Base-by-base conservation (phyloP, 2,797 vertebrate species). In the Muscicapa striata region DNA sequence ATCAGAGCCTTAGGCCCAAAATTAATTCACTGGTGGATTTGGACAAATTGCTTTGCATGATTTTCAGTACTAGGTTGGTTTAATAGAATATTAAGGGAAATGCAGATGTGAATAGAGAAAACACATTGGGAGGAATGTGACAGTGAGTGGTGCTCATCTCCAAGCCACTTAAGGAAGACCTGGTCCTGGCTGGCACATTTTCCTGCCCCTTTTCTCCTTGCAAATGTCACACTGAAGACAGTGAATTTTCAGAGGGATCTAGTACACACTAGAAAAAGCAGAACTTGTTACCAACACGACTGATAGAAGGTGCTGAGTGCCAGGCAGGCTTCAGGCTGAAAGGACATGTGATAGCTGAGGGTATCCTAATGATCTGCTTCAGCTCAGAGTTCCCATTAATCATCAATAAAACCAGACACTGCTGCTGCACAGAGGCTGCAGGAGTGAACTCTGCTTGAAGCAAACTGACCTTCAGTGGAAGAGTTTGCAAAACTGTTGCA, bases 11-110 rank as follows among this genome's bases (percentile, higher is more conserved):
- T 41, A 81, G 62, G 86, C 72, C 46, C 70, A 54, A 82, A 80
- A 74, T 87, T 90, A 94, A 91, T 75, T 87, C 30, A 77, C 73
- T 94, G 63, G 68, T 79, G 24, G 76, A 85, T 83, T 95, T 87
- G 74, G 61, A 67, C 84, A 93, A 94, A 38, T 79, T 77, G 72
- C 29, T 90, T 61, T 68, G 88, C 69, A 52, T 62, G 40, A 52
- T 91, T 95, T 93, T 84, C 58, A 78, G 76, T 91, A 91, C 64
- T 91, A 40, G 49, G 22, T n/a, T 89, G 48, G 48, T 77, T 54
- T 77, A 80, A 73, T 1, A 86, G 67, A 75, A 29, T 24, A 54
- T 22, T 48, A 79, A 88, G 45, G 70, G 45, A 72, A 92, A 84
- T 41, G 54, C 22, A 85, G 66, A 61, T 43, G 38, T 81, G 30